These are phyloP conservation scores for Acyrthosiphon pisum DNA, from an alignment of 1,140 invertebrate genomes.

Conservation along the genomic window DNA sequence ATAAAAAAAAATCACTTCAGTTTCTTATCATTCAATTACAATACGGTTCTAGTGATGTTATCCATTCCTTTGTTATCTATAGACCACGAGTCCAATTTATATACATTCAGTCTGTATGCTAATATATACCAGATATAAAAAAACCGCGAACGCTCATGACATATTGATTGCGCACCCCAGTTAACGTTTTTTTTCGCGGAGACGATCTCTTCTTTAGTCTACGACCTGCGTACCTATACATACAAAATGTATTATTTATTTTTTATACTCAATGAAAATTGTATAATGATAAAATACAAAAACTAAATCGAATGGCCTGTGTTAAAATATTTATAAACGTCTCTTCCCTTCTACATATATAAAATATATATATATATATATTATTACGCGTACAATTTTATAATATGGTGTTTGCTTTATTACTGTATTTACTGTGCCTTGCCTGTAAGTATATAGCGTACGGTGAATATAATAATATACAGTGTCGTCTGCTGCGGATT, in stretches of 20 bases:
- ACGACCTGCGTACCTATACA: not conserved
- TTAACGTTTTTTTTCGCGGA: not conserved
- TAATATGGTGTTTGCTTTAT: not conserved
- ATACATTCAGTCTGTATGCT: not conserved
- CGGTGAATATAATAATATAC: not conserved
- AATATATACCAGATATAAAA: not conserved
- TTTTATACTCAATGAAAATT: not conserved
- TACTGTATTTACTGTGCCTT: not conserved
- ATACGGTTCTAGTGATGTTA: not conserved
- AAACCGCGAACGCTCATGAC: not conserved
- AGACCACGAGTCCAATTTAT: not conserved
- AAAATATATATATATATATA: not conserved
- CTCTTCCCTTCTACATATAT: not conserved
- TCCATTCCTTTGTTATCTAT: not conserved
- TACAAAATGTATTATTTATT: not conserved
- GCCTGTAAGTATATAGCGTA: not conserved
- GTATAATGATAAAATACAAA: not conserved
- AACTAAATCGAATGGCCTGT: not conserved
- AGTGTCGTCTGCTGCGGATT: not conserved
- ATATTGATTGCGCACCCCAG: not conserved
- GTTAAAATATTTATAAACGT: not conserved
- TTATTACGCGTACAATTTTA: not conserved
- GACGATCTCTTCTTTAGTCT: not conserved
- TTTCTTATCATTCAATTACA: not conserved
- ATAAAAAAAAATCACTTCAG: not conserved